Base-by-base conservation (phyloP, 2,888 invertebrate genomes). In the Ectropis crepuscularia region DNA sequence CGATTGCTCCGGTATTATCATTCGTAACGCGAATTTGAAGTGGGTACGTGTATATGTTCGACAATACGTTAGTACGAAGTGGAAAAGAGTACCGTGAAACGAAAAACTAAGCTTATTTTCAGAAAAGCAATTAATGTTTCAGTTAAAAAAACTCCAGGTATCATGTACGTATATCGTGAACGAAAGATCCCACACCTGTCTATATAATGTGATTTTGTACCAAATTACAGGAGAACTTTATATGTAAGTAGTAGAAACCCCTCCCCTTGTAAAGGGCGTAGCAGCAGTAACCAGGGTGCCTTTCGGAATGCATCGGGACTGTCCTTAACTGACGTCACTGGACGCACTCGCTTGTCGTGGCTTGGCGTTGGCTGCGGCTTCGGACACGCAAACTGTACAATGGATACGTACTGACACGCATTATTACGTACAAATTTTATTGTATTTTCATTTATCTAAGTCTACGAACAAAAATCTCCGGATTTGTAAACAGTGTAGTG, bases 231-330 rank as follows among this genome's bases (percentile, higher is more conserved):
- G 41, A 67, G 62, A 28, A 28, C 28, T 5, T 10, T 51, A 2
- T 51, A 28, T 57, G 62, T 51, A 57, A 48, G 47, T 57, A 60
- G 58, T 55, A 53, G 54, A 47, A 62, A 57, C 37, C 48, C 49
- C 45, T 28, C 38, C 45, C 53, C 60, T 53, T 53, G 10, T 51
- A 37, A 62, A 61, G 37, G 43, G 57, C 42, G 53, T 38, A 61
- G 67, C 57, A 62, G 65, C 59, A 55, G 54, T 45, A 69, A 69
- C 75, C 59, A 60, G 73, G 74, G 76, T 75, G 76, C 77, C 77
- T 76, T 73, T 73, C 55, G 66, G 57, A 53, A 53, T 53, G 50
- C 49, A 65, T 54, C 65, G 67, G 74, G 74, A 71, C 59, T 75
- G 75, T 76, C 76, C 75, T 76, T 77, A 65, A 65, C 69, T 69